Evolutionary conservation across 1,140 invertebrate genomes (phyloP).

Genomic region (Parapsyche elsis): DNA sequence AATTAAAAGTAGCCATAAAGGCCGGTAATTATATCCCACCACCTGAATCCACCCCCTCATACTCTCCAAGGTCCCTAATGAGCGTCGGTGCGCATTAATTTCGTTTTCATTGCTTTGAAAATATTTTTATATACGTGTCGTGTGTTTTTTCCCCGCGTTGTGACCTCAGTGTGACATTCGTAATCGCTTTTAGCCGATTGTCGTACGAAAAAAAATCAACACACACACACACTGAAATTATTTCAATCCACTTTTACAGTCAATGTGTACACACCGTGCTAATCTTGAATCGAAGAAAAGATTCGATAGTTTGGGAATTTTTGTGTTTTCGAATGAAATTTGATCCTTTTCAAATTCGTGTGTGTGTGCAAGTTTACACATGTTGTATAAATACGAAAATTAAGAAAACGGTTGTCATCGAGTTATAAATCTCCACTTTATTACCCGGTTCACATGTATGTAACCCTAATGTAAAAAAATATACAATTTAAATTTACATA

Average conservation of each 20-base stretch:
- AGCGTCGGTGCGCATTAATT: slow-evolving; percentile 28
- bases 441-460: background rate
- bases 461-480: background rate
- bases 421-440: slow-evolving; percentile 5
- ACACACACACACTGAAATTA: no score
- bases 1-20: slow-evolving; percentile 56
- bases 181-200: slow-evolving; percentile 2
- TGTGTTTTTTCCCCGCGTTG: background rate
- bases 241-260: no score
- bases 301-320: no score
- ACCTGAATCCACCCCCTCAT: background rate
- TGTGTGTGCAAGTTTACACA: background rate
- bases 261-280: no score
- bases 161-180: slow-evolving; percentile 33
- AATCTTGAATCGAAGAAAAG: no score
- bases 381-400: background rate
- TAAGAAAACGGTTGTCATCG: slow-evolving; percentile 5
- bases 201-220: background rate
- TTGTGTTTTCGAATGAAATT: no score
- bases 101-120: slow-evolving; percentile 43
- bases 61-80: slow-evolving; percentile 16
- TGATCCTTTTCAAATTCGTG: background rate
- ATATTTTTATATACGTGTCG: slow-evolving; percentile 31
- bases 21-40: slow-evolving; percentile 47
- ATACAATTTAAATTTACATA: background rate